These are phyloP conservation scores for Actinostola sp. DNA, from an alignment of 92 coral and sea anemone genomes.

Conservation along the genomic window DNA sequence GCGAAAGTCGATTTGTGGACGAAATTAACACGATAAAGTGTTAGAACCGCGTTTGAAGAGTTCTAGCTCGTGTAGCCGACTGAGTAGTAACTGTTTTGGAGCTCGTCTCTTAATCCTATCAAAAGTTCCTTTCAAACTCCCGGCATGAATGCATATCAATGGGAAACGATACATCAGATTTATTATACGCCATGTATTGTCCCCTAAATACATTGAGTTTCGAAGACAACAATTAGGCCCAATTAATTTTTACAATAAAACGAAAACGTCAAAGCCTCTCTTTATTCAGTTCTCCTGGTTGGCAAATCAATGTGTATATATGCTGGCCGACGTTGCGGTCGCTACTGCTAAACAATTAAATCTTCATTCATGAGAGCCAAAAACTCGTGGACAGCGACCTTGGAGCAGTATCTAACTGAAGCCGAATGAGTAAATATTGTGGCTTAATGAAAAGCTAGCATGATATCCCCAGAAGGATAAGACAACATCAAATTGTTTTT, in stretches of 20 bases:
- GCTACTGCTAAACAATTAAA: constrained; percentile 67
- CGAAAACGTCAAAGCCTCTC: constrained; percentile 81
- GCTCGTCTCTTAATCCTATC: constrained; percentile 17
- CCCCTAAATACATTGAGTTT: constrained; percentile 86
- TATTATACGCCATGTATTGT: constrained; percentile 50
- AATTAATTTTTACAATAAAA: constrained; percentile 91
- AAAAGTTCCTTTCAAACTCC: constrained; percentile 19
- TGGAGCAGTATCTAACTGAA: constrained; percentile 60
- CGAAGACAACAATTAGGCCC: constrained; percentile 91
- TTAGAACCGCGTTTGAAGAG: too few relatives aligned
- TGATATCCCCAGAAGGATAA: constrained; percentile 68
- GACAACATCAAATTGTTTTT: constrained; percentile 79
- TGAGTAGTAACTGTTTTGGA: background rate
- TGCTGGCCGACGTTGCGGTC: constrained; percentile 68
- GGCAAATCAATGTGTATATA: constrained; percentile 77
- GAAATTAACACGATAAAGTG: background rate
- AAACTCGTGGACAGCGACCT: constrained; percentile 50
- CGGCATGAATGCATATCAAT: constrained; percentile 5
- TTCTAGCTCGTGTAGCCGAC: background rate
- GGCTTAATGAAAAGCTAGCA: constrained; percentile 82
- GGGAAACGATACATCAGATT: constrained; percentile 52
- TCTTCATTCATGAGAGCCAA: constrained; percentile 53
- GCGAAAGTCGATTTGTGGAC: background rate
- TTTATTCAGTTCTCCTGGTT: constrained; percentile 38
- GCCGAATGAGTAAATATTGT: constrained; percentile 69